Percentiles rank a stretch among this genome's conserved stretches.
phyloP scores from a whole-genome alignment of 1,140 invertebrate species.

The Anastatus disparis region DNA sequence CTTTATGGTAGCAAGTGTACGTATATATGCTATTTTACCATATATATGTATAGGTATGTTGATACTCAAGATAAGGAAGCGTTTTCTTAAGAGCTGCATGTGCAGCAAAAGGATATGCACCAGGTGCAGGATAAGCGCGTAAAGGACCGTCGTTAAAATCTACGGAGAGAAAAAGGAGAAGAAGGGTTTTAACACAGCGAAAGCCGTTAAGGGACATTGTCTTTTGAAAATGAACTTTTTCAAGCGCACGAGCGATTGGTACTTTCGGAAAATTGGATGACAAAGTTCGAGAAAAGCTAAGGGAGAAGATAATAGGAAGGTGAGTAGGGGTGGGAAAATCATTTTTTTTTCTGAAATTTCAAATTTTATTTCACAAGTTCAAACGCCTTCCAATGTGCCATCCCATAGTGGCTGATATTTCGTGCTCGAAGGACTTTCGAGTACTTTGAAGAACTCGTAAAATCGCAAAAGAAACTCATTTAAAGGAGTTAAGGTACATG shows the following conservation, averaged over 20 bases:
- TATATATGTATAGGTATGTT: neutral
- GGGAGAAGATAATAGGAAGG: too few species aligned
- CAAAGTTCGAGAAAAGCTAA: neutral
- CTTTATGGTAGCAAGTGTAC: too few species aligned
- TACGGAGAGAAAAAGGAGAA: neutral
- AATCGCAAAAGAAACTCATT: neutral
- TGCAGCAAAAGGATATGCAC: conserved; percentile 39
- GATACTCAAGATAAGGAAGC: conserved; percentile 1
- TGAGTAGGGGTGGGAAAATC: too few species aligned
- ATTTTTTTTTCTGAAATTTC: conserved; percentile 14
- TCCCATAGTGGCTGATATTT: conserved; percentile 2
- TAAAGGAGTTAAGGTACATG: neutral
- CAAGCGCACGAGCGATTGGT: neutral
- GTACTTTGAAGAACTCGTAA: conserved; percentile 13
- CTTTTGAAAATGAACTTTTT: conserved; percentile 1
- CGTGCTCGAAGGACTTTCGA: neutral
- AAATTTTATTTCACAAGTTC: neutral
- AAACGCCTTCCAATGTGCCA: neutral
- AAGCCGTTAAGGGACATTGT: neutral
- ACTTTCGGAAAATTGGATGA: neutral
- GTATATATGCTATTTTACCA: too few species aligned
- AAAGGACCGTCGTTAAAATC: conserved; percentile 38
- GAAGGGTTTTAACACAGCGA: neutral
- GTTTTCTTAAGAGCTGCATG: conserved; percentile 35
- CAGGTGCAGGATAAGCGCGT: conserved; percentile 40